Evolutionary conservation across 1,140 invertebrate species (phyloP).

Genomic region (Halictus rubicundus): DNA sequence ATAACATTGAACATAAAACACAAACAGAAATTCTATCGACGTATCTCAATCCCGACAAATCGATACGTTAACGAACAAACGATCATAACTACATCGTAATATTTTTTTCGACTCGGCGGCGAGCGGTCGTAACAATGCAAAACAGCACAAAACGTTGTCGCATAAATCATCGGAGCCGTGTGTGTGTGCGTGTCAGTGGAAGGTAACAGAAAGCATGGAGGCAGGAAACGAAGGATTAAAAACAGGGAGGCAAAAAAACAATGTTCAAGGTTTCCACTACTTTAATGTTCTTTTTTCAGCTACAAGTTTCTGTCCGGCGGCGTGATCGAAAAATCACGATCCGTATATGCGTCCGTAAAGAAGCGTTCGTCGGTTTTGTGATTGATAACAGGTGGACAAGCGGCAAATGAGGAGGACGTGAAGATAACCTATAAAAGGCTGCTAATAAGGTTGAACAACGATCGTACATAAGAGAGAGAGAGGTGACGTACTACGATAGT

Average conservation of each 20-base stretch:
- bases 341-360: background rate
- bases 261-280: constrained; percentile 43
- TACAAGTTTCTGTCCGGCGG: constrained; percentile 4
- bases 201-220: background rate
- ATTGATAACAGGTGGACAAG: constrained; percentile 49
- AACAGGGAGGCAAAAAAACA: constrained; percentile 34
- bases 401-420: constrained; percentile 1
- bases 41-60: no score
- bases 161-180: constrained; percentile 1
- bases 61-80: background rate
- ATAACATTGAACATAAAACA: background rate
- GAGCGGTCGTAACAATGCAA: background rate
- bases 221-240: constrained; percentile 8
- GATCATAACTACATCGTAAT: background rate
- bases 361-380: background rate
- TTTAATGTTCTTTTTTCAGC: constrained; percentile 28
- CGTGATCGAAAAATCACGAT: background rate
- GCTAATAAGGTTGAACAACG: background rate
- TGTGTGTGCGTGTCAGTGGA: background rate
- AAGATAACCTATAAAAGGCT: constrained; percentile 47
- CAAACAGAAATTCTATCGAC: background rate
- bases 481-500: background rate
- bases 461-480: no score
- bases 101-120: background rate
- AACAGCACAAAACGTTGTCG: constrained; percentile 1